Conservation (phyloP, 1,140 invertebrate species). For the Pristionchus pacificus region DNA sequence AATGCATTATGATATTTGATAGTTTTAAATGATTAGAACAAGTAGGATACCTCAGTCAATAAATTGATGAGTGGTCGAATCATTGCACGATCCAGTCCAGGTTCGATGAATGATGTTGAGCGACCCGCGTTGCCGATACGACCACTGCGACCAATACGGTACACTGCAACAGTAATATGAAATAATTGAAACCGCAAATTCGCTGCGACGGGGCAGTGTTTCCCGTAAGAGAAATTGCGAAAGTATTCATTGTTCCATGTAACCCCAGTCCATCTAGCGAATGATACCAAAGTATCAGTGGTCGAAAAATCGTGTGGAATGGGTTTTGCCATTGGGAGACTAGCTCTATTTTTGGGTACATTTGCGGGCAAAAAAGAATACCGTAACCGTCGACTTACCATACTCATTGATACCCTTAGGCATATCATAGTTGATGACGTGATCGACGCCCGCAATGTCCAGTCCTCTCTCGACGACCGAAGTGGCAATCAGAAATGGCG, state of each 20-base stretch:
- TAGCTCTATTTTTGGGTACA: too few species aligned
- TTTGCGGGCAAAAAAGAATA: neutral
- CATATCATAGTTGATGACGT: constrained; percentile 33
- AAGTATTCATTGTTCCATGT: neutral
- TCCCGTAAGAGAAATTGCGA: neutral
- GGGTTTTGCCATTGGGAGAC: too few species aligned
- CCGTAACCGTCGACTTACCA: neutral
- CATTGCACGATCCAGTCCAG: neutral
- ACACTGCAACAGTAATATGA: neutral
- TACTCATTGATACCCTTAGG: constrained; percentile 27
- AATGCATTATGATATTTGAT: neutral
- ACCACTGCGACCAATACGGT: constrained; percentile 31
- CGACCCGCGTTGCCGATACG: constrained; percentile 24
- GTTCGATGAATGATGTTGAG: constrained; percentile 13
- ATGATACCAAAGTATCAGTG: neutral
- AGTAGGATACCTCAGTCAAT: neutral
- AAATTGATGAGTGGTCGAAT: neutral
- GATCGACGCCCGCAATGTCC: constrained; percentile 27
- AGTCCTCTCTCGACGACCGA: constrained; percentile 31
- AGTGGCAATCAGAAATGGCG: constrained; percentile 28
- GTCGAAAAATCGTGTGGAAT: too few species aligned
- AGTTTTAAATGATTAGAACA: neutral
- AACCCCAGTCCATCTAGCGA: neutral
- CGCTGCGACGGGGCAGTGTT: neutral
- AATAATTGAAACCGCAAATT: too few species aligned